Base-by-base conservation (phyloP, 2,113 vertebrate species). In the Megaceryle maxima region DNA sequence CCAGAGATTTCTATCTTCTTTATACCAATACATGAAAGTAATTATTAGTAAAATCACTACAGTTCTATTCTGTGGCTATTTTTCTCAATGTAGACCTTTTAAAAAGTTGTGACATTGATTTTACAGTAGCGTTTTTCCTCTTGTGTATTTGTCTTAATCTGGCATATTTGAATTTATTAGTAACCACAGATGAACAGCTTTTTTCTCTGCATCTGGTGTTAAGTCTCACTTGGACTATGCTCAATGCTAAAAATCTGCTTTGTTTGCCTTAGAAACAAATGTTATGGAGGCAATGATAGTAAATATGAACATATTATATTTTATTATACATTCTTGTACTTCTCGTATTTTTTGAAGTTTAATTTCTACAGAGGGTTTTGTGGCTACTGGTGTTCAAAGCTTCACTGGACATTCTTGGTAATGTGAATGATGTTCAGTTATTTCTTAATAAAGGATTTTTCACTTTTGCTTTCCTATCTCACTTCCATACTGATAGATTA, bases 151-250 rank as follows among this genome's bases (percentile, higher is more conserved):
- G 13, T 83, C 43, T 79, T 69, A 56, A 60, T 35, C 17, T 62
- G 57, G 28, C 4, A 5, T 70, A 35, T 24, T 70, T 72, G 35
- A 60, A 43, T 78, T 11, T 55, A 24, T 37, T 63, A 16, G 19
- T 62, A 83, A 46, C 7, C n/a, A 18, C 0, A 26, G 50, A 13
- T 59, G 18, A 64, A 53, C 8, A 2, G 0, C 11, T 64, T 2
- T 8, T 78, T 75, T 74, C 82, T 72, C 21, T 83, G 18, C 51
- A 39, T 74, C 22, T 92, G 4, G 12, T 90, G 18, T 59, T 25
- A 62, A 59, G 24, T 83, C 28, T 67, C 11, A 6, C 7, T 81
- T 50, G 79, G 28, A 17, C 13, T 55, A 14, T 56, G 9, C 39
- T 55, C 18, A 50, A 0, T 70, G 37, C 20, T 77, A 74, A 69